Evolutionary conservation across 1,140 invertebrate species (phyloP).

Genomic region (Ladona fulva): DNA sequence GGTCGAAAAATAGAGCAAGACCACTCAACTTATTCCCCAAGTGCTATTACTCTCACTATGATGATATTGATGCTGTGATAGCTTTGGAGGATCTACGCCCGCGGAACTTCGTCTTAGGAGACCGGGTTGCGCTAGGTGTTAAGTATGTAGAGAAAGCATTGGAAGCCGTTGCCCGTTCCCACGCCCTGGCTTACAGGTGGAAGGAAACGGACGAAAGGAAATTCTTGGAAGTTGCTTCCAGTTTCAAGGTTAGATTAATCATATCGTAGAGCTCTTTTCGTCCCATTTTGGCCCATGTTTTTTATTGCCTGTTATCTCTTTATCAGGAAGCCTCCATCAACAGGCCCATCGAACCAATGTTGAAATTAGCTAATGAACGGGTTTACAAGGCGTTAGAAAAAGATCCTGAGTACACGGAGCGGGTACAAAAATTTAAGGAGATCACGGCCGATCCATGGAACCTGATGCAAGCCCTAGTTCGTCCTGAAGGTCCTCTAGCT

Average conservation of each 20-base stretch:
- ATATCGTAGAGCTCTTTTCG: neutral
- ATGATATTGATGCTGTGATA: neutral
- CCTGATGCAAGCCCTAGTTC: neutral
- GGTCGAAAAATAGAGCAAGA: neutral
- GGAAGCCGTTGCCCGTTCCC: slow-evolving; percentile 21
- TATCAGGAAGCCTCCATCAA: neutral
- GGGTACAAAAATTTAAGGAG: neutral
- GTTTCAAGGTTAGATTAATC: neutral
- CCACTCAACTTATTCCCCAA: neutral
- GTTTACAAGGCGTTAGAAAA: neutral
- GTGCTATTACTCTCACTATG: neutral
- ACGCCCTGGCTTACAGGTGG: slow-evolving; percentile 22
- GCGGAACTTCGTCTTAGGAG: too few relatives aligned
- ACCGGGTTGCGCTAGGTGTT: neutral
- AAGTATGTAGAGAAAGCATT: slow-evolving; percentile 16
- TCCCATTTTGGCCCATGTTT: neutral
- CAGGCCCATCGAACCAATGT: neutral
- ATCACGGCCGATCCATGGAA: neutral
- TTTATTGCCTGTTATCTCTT: neutral
- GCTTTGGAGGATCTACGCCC: neutral
- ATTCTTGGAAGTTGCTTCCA: neutral
- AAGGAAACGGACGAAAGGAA: neutral
- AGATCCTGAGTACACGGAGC: neutral
- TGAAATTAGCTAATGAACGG: neutral
- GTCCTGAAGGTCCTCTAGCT: neutral